Evolutionary conservation across 2,797 vertebrate genomes (phyloP).

Genomic region (Fratercula arctica): DNA sequence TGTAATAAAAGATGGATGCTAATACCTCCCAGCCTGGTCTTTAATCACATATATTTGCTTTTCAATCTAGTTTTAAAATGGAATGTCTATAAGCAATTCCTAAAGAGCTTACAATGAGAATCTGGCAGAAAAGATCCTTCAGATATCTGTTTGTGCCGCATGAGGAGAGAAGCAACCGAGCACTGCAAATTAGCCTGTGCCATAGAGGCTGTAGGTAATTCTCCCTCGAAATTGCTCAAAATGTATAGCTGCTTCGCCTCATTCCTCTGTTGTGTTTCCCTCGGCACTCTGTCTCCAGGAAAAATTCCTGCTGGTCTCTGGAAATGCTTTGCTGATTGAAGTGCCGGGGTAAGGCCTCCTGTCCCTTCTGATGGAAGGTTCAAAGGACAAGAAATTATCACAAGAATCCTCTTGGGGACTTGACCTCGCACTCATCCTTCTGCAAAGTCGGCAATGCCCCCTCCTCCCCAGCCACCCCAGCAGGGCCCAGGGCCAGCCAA

Average conservation of each 20-base stretch:
- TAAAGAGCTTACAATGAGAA: neutral
- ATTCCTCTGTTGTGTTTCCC: neutral
- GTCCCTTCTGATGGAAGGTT: neutral
- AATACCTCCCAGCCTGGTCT: constrained; percentile 14
- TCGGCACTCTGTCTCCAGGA: neutral
- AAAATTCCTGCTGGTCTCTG: neutral
- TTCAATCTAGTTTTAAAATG: neutral
- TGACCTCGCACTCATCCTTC: neutral
- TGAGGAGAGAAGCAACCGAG: neutral
- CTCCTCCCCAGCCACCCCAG: neutral
- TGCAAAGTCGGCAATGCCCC: neutral
- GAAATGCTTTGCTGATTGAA: neutral
- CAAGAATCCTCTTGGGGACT: neutral
- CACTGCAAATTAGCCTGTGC: neutral
- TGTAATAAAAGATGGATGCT: neutral
- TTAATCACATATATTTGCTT: constrained; percentile 45
- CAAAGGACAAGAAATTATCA: neutral
- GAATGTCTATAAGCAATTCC: neutral
- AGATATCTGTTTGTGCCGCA: neutral
- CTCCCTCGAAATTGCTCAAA: neutral
- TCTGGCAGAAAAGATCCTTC: neutral
- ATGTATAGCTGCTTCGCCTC: neutral
- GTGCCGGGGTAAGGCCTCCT: neutral
- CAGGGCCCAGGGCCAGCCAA: neutral
- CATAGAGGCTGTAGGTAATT: neutral